These are phyloP conservation scores for Drosophila macrothrix DNA, from an alignment of 2,888 invertebrate species.

Conservation along the genomic window DNA sequence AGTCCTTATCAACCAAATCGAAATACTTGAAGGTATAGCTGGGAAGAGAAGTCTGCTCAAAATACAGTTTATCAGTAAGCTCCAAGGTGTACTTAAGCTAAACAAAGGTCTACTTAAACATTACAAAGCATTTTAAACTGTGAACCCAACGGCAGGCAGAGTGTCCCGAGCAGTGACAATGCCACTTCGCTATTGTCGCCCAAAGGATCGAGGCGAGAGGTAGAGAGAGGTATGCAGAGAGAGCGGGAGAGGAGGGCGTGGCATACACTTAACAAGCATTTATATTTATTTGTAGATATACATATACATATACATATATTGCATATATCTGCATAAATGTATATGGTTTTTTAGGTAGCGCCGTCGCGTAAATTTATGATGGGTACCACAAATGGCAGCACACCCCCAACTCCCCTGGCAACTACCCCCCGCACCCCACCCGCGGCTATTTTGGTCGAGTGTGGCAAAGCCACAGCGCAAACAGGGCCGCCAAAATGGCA, in stretches of 20 bases:
- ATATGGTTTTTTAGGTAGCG: conserved; percentile 32
- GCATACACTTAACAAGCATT: conserved; percentile 9
- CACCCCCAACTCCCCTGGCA: neutral
- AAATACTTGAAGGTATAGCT: neutral
- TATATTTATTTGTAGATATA: conserved; percentile 10
- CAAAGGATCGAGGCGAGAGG: neutral
- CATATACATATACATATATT: conserved; percentile 7
- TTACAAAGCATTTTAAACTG: neutral
- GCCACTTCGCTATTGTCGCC: neutral
- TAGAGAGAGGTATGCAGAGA: neutral
- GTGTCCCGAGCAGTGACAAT: neutral
- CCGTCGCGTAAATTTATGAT: conserved; percentile 68
- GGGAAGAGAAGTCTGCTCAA: neutral
- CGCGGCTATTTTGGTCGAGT: conserved; percentile 23
- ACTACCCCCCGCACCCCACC: neutral
- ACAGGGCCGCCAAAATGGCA: conserved; percentile 67
- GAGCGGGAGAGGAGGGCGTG: neutral
- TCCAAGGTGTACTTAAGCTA: neutral
- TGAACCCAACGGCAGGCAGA: neutral
- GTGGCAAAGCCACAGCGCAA: conserved; percentile 55
- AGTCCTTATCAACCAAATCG: neutral
- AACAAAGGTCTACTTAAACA: neutral
- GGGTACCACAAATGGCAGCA: conserved; percentile 34
- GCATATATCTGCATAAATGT: conserved; percentile 3
- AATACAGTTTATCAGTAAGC: neutral